Percentiles rank a stretch among this genome's conserved stretches.
phyloP scores from a whole-genome alignment of 2,113 vertebrate genomes.

The Cebus imitator region DNA sequence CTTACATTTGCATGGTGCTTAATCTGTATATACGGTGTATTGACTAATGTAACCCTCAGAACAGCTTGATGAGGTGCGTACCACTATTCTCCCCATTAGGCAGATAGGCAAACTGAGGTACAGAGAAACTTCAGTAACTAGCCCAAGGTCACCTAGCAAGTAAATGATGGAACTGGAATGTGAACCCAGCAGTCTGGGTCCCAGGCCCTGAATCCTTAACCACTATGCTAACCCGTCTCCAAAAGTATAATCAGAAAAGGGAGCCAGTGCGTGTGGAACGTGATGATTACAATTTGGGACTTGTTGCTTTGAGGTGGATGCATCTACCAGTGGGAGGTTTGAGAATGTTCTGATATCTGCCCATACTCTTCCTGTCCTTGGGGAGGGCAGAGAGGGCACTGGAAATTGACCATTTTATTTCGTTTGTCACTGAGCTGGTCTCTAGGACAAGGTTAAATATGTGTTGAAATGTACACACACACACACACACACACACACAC shows the following conservation, averaged over 20 bases:
- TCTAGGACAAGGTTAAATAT: background rate
- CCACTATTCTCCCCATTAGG: background rate
- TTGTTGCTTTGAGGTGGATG: background rate
- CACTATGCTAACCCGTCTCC: background rate
- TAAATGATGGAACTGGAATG: background rate
- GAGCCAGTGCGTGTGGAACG: background rate
- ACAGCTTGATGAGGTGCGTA: background rate
- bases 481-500: background rate
- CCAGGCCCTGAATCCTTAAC: background rate
- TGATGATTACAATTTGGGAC: background rate
- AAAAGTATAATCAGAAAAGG: background rate
- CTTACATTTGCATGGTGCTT: background rate
- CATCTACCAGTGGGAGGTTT: background rate
- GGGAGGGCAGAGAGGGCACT: background rate
- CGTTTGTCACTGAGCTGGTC: slow-evolving; percentile 5
- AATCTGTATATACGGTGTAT: background rate
- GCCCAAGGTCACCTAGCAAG: background rate
- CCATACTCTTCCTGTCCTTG: background rate
- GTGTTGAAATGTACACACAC: background rate
- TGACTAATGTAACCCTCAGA: background rate
- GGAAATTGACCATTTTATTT: background rate
- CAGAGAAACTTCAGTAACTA: background rate
- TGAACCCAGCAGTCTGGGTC: background rate
- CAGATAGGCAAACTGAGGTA: background rate
- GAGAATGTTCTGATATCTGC: background rate